Evolutionary conservation across 2,113 vertebrate genomes (phyloP).

Genomic region (Pimephales promelas): DNA sequence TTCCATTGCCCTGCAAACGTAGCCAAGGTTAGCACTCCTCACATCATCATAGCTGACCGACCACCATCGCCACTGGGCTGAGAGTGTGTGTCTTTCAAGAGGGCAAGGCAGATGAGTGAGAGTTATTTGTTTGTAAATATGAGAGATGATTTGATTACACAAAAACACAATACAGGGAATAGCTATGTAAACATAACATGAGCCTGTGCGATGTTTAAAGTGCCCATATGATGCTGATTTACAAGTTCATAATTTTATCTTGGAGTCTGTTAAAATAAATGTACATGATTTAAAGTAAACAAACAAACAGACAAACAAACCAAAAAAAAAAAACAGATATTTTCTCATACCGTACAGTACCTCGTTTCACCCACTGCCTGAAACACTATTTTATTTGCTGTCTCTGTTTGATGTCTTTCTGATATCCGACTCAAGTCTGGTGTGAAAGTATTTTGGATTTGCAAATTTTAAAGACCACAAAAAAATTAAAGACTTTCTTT

Average conservation of each 20-base stretch:
- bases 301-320: no score
- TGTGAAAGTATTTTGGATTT: no score
- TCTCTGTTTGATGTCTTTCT: not conserved
- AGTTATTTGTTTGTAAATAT: slow-evolving; percentile 30
- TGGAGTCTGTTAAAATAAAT: not conserved
- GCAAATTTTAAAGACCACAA: no score
- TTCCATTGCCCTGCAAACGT: slow-evolving; percentile 44
- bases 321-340: no score
- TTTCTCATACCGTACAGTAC: not conserved
- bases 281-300: not conserved
- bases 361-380: no score
- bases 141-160: not conserved
- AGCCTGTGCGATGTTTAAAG: not conserved
- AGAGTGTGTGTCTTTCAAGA: not conserved
- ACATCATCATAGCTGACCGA: slow-evolving; percentile 30
- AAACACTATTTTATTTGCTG: not conserved
- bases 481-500: no score
- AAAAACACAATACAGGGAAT: not conserved
- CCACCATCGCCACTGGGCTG: not conserved
- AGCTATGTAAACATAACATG: not conserved
- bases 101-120: not conserved
- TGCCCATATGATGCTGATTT: not conserved
- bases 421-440: no score
- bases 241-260: not conserved
- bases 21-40: slow-evolving; percentile 37